Base-by-base conservation (phyloP, 2,113 vertebrate species). In the Phaethornis superciliosus region DNA sequence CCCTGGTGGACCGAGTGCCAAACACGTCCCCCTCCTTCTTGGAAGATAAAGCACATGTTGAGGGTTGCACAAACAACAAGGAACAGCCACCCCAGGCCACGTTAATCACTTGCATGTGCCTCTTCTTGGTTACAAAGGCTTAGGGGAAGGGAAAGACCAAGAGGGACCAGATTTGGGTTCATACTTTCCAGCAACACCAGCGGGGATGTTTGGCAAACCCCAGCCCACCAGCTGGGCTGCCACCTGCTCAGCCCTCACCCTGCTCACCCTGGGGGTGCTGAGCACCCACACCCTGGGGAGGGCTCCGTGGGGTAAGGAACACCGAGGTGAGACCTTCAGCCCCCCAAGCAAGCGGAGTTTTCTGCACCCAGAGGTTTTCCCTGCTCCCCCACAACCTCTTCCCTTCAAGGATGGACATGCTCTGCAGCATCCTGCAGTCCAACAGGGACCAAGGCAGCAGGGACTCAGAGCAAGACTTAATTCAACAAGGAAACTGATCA, bases 31-130 rank as follows among this genome's bases (percentile, higher is more conserved):
- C 64, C 93, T 85, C 55, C 52, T 62, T 24, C 69, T 69, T 33
- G 64, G 70, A 85, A 95, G 95, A 77, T 32, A 85, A 95, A 95
- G 92, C 82, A 59, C 82, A 42, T 6, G 85, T 27, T 76, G 89
- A 93, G 95, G 81, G 54, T 67, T 96, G 90, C 84, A 88, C 92
- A 92, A 94, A 67, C 87, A 78, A 49, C 87, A n/a, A 86, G 90
- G 32, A 95, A 56, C 90, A 17, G 92, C 46, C 70, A 1, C 85
- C 67, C 30, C 52, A 49, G 85, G 90, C 63, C 72, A 67, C 0
- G 5, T 72, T 96, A 96, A 97, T 97, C 95, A 26, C 83, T 96
- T 87, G 13, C 92, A 90, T 64, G 92, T 97, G 95, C 91, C 81
- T 56, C 60, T 78, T 96, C 71, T 92, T 93, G 93, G 58, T 79